These are phyloP conservation scores for Cotesia congregata DNA, from an alignment of 2,888 invertebrate genomes.

Conservation along the genomic window DNA sequence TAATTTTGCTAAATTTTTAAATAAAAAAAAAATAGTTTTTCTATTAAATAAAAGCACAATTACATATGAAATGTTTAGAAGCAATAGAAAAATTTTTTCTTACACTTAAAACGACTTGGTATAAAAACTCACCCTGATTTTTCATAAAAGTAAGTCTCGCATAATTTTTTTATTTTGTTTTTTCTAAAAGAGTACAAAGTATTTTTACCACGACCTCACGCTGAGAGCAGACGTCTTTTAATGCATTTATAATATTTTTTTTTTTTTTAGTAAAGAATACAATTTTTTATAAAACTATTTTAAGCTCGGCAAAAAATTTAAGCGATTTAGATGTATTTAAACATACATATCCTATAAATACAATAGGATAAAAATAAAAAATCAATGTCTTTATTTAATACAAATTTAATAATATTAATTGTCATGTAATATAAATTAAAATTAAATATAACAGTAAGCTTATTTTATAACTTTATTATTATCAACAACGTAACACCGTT, in stretches of 20 bases:
- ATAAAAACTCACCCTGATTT: conserved; percentile 10
- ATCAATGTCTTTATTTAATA: background rate
- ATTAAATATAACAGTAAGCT: background rate
- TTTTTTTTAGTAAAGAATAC: background rate
- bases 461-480: background rate
- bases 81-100: background rate
- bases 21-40: background rate
- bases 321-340: background rate
- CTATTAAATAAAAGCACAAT: too few species aligned
- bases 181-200: conserved; percentile 33
- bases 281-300: background rate
- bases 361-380: background rate
- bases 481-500: background rate
- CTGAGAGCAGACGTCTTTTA: conserved; percentile 31
- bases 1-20: background rate
- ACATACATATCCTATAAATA: background rate
- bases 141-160: conserved; percentile 41
- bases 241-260: background rate
- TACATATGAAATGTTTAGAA: background rate
- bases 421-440: background rate
- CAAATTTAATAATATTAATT: background rate
- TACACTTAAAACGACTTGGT: background rate
- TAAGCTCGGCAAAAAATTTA: background rate
- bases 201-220: conserved; percentile 49
- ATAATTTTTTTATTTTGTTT: conserved; percentile 29